Evolutionary conservation across 1,140 invertebrate genomes (phyloP), one percentile per base, ranked within the genome.

Genomic region (Drosophila truncata): DNA sequence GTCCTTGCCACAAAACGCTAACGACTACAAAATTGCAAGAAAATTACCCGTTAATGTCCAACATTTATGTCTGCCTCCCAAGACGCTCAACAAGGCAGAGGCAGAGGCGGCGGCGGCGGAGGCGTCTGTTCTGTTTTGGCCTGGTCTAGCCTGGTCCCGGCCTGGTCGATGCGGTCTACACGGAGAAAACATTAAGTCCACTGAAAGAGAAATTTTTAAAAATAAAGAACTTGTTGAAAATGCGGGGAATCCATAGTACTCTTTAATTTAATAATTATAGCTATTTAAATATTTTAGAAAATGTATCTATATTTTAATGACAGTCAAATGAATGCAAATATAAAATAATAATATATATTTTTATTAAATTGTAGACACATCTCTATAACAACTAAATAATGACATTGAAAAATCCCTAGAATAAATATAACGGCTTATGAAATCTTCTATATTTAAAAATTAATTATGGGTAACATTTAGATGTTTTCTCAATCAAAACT

Each of bases 1-100:
- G 84, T 88, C 85, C 77, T 81, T 84, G 86, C 86, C 86, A 79
- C 86, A 90, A 90, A 91, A 86, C 80, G 87, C 87, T 91, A 91
- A 91, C 85, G 90, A 91, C 90, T 91, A 91, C 84, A 83, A 90
- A 90, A 91, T 91, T 91, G 84, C 90, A 91, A 90, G 84, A 91
- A 91, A 91, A 90, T 91, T 91, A 83, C 85, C 85, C 90, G 82
- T 90, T 91, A 91, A 91, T 91, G 90, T 88, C 81, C 88, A 91
- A 80, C 83, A 91, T 87, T 91, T 91, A 91, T 91, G 86, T 75
- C 78, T 80, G 78, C 63, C 72, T 69, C 57, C 74, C 74, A 80
- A 80, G 78, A 78, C 75, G 76, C 75, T 70, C 75, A 79, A 73
- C 66, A 49, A 64, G 75, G 54, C 37, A 66, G 54, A 31, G 16